phyloP scores from a whole-genome alignment of 2,113 vertebrate species.

The Sarotherodon lohbergeri region DNA sequence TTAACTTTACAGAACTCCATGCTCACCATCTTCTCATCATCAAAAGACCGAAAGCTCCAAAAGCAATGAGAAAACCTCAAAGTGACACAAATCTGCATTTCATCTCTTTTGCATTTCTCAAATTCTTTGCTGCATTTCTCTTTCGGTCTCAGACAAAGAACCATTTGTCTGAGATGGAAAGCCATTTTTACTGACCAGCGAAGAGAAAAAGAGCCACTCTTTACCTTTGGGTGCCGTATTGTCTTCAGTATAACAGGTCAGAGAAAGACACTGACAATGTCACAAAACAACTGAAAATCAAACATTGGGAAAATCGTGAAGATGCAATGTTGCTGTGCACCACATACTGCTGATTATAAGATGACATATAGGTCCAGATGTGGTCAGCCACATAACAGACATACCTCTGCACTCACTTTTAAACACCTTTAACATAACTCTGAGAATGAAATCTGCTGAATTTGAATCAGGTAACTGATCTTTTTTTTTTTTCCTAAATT shows the following conservation, averaged over 20 bases:
- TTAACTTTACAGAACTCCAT: neutral
- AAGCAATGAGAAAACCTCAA: neutral
- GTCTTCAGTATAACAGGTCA: neutral
- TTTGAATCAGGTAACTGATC: neutral
- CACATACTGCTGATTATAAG: neutral
- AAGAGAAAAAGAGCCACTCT: neutral
- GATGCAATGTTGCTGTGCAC: neutral
- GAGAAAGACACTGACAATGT: neutral
- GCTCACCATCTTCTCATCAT: neutral
- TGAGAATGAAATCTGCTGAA: neutral
- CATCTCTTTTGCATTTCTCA: neutral
- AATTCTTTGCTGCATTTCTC: neutral
- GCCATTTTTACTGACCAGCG: neutral
- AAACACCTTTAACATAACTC: neutral
- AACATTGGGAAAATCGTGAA: neutral
- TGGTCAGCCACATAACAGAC: neutral
- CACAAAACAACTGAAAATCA: neutral
- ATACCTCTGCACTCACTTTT: neutral
- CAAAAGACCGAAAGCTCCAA: neutral
- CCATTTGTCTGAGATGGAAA: neutral
- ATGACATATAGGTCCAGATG: neutral
- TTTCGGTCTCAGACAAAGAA: neutral
- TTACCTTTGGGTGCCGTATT: neutral
- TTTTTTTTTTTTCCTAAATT: fast-evolving
- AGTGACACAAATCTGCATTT: neutral